These are phyloP conservation scores for Hofmannophila pseudospretella DNA, from an alignment of 2,888 invertebrate species.

Conservation along the genomic window DNA sequence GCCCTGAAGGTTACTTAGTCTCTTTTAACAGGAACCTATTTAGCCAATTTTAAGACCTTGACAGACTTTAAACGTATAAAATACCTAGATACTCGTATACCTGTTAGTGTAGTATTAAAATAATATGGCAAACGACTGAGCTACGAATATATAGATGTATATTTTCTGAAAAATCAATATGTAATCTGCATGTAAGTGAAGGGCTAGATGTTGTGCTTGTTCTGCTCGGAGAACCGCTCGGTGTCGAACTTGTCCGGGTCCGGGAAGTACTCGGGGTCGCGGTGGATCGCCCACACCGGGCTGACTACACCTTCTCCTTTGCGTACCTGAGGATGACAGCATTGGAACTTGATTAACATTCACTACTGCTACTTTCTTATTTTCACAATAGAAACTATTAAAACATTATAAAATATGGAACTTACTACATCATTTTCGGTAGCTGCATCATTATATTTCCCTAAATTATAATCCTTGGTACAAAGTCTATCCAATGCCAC, in stretches of 20 bases:
- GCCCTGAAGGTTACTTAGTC: too few relatives aligned
- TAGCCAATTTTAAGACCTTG: too few relatives aligned
- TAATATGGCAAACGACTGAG: too few relatives aligned
- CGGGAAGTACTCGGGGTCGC: slow-evolving; percentile 64
- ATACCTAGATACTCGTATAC: too few relatives aligned
- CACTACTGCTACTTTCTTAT: too few relatives aligned
- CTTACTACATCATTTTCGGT: slow-evolving; percentile 23
- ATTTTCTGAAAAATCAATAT: too few relatives aligned
- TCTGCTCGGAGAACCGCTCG: slow-evolving; percentile 74
- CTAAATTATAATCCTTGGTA: slow-evolving; percentile 54
- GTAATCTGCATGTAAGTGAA: slow-evolving; percentile 53
- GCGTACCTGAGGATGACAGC: slow-evolving; percentile 32
- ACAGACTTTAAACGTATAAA: too few relatives aligned
- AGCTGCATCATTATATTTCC: slow-evolving; percentile 19
- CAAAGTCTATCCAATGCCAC: slow-evolving; percentile 56
- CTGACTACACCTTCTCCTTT: slow-evolving; percentile 21
- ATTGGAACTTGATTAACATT: neutral
- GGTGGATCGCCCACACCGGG: slow-evolving; percentile 58
- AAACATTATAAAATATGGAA: too few relatives aligned
- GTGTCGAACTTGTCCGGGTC: slow-evolving; percentile 76
- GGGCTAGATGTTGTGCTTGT: slow-evolving; percentile 50
- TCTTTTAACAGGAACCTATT: too few relatives aligned
- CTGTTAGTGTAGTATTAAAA: too few relatives aligned
- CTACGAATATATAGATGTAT: too few relatives aligned
- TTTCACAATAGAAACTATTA: too few relatives aligned